These are phyloP conservation scores for Caligus rogercresseyi DNA, from an alignment of 1,140 invertebrate species.

Conservation along the genomic window DNA sequence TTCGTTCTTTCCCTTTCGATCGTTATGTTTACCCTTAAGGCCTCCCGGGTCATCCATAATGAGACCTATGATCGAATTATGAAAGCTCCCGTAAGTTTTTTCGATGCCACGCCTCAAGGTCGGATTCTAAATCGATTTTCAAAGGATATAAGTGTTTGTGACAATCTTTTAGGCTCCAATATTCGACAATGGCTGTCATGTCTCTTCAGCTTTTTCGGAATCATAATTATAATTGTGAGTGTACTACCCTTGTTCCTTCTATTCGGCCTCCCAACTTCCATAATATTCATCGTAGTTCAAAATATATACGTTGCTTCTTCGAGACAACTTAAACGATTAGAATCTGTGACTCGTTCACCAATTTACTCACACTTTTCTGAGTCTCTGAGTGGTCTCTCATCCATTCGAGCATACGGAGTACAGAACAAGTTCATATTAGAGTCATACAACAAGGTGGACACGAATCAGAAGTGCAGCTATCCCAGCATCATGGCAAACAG, in stretches of 20 bases:
- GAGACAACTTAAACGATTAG: slow-evolving; percentile 37
- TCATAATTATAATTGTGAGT: slow-evolving; percentile 32
- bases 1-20: slow-evolving; percentile 2
- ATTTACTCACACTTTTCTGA: slow-evolving; percentile 44
- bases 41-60: slow-evolving; percentile 42
- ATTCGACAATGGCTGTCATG: slow-evolving; percentile 34
- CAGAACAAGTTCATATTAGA: slow-evolving; percentile 33
- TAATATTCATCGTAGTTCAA: slow-evolving; percentile 36
- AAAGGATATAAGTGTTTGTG: slow-evolving; percentile 40
- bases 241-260: slow-evolving; percentile 33
- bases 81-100: slow-evolving; percentile 43
- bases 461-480: slow-evolving; percentile 34
- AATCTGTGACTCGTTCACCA: slow-evolving; percentile 42
- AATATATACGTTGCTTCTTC: slow-evolving; percentile 35
- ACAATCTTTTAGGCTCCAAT: slow-evolving; percentile 52
- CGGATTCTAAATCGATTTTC: slow-evolving; percentile 37
- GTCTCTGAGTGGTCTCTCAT: slow-evolving; percentile 42
- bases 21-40: slow-evolving; percentile 26
- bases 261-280: slow-evolving; percentile 32
- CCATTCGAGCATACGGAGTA: slow-evolving; percentile 44
- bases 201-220: slow-evolving; percentile 26
- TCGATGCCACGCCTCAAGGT: slow-evolving; percentile 39
- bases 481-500: slow-evolving; percentile 35
- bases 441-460: slow-evolving; percentile 34
- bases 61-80: slow-evolving; percentile 42